Evolutionary conservation across 1,140 invertebrate genomes (phyloP), one percentile per base, ranked within the genome.

Genomic region (Drosophila bifasciata): DNA sequence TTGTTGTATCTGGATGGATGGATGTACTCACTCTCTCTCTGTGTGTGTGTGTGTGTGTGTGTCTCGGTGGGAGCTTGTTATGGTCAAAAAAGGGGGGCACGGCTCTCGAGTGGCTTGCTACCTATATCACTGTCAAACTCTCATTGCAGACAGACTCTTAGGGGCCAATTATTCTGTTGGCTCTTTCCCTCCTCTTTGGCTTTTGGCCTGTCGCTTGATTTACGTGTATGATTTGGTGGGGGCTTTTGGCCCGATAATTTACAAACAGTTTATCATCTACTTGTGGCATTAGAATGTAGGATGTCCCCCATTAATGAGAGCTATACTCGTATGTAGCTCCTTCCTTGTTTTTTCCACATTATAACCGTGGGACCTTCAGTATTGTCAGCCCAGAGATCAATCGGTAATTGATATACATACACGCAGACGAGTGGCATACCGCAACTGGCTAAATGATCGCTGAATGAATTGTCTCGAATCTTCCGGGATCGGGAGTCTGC

Each of bases 331-430:
- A n/a, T n/a, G n/a, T n/a, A n/a, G 0, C 23, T 68, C 48, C 61
- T 67, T 67, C 40, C 66, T 70, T 51, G 62, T 67, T 39, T 53
- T 45, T 36, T 57, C 43, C 44, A 79, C 46, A 41, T 62, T 79
- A 79, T 85, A 85, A 61, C 76, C 79, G 79, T 83, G 79, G 67
- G 79, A 83, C 40, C 63, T 50, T 36, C 32, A 3, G 28, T 25
- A 25, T 25, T 5, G 13, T 40, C 53, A 52, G 2, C 16, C 28
- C 49, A 48, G 61, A 32, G 64, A 68, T 49, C 64, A 68, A 41
- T 48, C 32, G 55, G 74, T 60, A 83, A 81, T 64, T 56, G 74
- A 81, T 83, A 73, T 19, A 32, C 36, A 28, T 8, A 8, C 56
- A 43, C 32, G 36, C 76, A 48, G 48, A 56, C 40, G 49, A 55